Conservation (phyloP, 2,113 vertebrate genomes). For the Zootoca vivipara region DNA sequence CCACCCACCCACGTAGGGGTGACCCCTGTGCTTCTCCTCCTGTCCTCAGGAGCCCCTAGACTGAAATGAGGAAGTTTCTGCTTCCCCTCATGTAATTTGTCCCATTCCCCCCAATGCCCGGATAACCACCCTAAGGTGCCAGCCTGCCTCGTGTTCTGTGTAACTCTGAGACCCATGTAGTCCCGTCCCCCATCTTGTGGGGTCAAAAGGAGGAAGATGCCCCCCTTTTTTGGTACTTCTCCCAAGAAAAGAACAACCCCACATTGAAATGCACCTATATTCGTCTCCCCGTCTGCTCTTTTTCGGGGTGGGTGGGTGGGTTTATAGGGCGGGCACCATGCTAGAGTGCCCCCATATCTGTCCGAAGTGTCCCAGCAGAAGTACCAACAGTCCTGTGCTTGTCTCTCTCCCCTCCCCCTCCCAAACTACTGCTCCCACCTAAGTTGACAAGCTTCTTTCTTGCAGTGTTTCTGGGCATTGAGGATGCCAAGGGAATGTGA, state of each 20-base stretch:
- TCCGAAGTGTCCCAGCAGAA: background rate
- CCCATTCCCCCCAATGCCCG: too few relatives aligned
- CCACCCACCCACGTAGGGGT: too few relatives aligned
- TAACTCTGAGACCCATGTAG: too few relatives aligned
- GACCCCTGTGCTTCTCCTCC: too few relatives aligned
- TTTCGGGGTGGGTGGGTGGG: background rate
- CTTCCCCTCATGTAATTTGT: too few relatives aligned
- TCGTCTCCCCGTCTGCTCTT: background rate
- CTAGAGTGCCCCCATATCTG: background rate
- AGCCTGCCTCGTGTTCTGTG: too few relatives aligned
- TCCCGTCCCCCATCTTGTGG: background rate
- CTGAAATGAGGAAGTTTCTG: too few relatives aligned
- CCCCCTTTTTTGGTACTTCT: background rate
- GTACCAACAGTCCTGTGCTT: background rate
- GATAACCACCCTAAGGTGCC: too few relatives aligned
- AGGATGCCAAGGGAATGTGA: too few relatives aligned
- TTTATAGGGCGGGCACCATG: background rate
- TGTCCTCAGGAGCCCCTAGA: too few relatives aligned
- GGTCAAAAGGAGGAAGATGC: too few relatives aligned
- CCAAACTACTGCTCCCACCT: background rate
- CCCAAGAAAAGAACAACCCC: background rate
- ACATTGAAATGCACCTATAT: background rate
- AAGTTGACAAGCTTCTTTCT: background rate
- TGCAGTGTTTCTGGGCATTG: background rate
- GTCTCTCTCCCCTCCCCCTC: background rate